phyloP scores from a whole-genome alignment of 2,888 invertebrate species.

The Drosophila quasianomalipes region DNA sequence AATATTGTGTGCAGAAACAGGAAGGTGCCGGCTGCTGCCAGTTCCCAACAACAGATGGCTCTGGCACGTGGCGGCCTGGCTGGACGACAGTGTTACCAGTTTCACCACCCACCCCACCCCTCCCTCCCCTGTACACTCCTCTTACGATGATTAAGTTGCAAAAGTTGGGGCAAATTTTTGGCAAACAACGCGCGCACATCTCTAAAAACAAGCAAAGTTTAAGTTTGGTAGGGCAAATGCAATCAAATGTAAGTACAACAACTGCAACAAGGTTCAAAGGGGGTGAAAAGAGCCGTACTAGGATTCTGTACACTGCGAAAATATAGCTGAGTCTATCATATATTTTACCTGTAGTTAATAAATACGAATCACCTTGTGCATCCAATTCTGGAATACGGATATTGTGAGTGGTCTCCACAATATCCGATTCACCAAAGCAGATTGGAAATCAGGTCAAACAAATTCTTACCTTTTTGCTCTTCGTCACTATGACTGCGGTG shows the following conservation, averaged over 20 bases:
- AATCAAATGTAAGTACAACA: conserved; percentile 71
- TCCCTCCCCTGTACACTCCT: background rate
- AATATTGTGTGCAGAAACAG: conserved; percentile 42
- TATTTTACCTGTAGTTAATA: background rate
- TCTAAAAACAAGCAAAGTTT: conserved; percentile 52
- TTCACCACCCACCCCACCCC: background rate
- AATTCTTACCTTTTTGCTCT: too few species aligned
- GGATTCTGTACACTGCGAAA: background rate
- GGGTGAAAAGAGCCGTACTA: background rate
- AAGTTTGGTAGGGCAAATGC: conserved; percentile 66
- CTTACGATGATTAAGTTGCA: conserved; percentile 73
- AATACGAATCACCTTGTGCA: background rate
- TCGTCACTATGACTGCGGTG: too few species aligned
- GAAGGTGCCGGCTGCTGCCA: conserved; percentile 35
- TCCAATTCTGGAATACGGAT: background rate
- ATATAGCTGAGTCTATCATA: background rate
- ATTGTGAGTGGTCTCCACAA: background rate
- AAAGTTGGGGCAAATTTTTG: conserved; percentile 69
- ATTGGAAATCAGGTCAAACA: too few species aligned
- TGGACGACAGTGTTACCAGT: conserved; percentile 32
- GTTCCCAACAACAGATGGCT: conserved; percentile 60
- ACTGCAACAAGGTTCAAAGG: conserved; percentile 49
- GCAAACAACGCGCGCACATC: conserved; percentile 48
- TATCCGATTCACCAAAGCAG: background rate
- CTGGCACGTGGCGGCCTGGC: conserved; percentile 47